Percentiles rank a stretch among this genome's conserved stretches.
Conservation (phyloP, 2,888 invertebrate species). For the Gortyna flavago region DNA sequence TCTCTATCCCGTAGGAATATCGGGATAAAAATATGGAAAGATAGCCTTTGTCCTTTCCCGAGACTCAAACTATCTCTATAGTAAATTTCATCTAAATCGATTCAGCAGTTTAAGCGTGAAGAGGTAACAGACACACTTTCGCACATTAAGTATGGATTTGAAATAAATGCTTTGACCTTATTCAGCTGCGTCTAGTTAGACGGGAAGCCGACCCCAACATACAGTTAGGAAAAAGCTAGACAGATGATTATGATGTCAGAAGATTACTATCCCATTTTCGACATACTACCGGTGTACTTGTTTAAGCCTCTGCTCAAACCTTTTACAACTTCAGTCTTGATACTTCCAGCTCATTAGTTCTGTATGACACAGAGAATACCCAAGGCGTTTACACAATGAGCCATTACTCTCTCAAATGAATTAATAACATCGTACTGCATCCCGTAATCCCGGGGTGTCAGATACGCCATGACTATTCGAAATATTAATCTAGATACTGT, state of each 20-base stretch:
- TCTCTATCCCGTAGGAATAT: too few species aligned
- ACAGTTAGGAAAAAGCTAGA: too few species aligned
- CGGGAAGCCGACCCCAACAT: too few species aligned
- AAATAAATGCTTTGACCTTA: too few species aligned
- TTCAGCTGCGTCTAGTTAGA: too few species aligned
- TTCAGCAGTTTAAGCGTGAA: too few species aligned
- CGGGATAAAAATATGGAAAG: too few species aligned
- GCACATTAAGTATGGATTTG: too few species aligned
- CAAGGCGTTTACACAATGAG: conserved; percentile 9
- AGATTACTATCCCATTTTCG: not conserved
- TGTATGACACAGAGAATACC: conserved; percentile 4
- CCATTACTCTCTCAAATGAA: conserved; percentile 10
- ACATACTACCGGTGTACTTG: not conserved
- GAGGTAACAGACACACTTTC: too few species aligned
- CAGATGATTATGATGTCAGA: not conserved
- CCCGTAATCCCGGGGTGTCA: conserved; percentile 39
- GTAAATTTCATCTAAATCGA: too few species aligned
- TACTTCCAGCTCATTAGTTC: conserved; percentile 10
- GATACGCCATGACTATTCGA: not conserved
- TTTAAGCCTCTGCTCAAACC: not conserved
- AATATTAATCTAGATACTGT: conserved; percentile 15
- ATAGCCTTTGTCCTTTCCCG: too few species aligned
- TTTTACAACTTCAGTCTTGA: not conserved
- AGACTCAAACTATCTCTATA: too few species aligned
- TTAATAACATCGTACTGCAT: conserved; percentile 18